Evolutionary conservation across 2,888 invertebrate species (phyloP), one percentile per base, ranked within the genome.

Genomic region (Prenolepis imparis): DNA sequence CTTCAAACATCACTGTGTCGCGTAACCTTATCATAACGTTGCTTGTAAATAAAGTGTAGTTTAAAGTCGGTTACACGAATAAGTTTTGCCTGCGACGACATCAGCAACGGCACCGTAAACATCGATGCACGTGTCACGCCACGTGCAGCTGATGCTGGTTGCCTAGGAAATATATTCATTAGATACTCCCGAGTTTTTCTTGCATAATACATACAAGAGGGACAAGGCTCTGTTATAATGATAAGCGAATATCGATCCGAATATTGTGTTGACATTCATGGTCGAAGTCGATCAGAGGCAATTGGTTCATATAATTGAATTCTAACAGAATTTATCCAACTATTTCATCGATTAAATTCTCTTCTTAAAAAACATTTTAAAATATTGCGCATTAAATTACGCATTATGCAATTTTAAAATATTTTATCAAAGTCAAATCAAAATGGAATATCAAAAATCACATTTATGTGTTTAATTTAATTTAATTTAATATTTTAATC

Each of bases 111-210:
- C 24, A n/a, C 18, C 39, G 8, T 77, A 67, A 68, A 68, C 21
- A 78, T 5, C 8, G 21, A n/a, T 5, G 77, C 90, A 90, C 90
- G 88, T 89, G 91, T 64, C 82, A 8, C 55, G 87, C 87, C 87
- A 90, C 89, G 91, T 91, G 92, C 85, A 82, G 63, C 41, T 66
- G 36, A 36, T 36, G 36, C 36, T 36, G 36, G 64, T 74, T 81
- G 84, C 61, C 78, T 82, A 86, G 64, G 64, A 6, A n/a, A n/a
- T 44, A 41, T 84, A 57, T 55, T 72, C 48, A 73, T 82, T 44
- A 80, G 66, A 82, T 61, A 80, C 82, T 72, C 72, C 63, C 36
- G 61, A 44, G 48, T 73, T 84, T n/a, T 67, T 63, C 67, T 90
- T 89, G 78, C 89, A 82, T 89, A 88, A 89, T 90, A 61, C 52